phyloP scores from a whole-genome alignment of 2,888 invertebrate species.

The Yponomeuta evonymella region DNA sequence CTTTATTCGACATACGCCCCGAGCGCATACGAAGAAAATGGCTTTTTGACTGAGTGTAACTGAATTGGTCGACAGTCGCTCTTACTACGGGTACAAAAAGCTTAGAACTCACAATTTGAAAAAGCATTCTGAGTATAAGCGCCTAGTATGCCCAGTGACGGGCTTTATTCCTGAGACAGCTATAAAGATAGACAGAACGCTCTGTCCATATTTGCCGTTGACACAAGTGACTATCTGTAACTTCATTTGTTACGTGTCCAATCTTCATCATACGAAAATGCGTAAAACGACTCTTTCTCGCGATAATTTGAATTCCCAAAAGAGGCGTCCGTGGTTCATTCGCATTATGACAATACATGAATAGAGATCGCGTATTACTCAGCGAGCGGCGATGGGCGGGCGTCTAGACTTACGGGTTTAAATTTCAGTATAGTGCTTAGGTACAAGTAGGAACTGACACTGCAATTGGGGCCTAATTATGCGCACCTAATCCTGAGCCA shows the following conservation, averaged over 20 bases:
- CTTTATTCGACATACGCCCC: background rate
- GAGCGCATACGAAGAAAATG: too few relatives aligned
- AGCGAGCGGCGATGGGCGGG: constrained; percentile 20
- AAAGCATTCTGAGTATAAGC: too few relatives aligned
- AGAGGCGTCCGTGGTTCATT: background rate
- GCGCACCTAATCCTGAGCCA: too few relatives aligned
- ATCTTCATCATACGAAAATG: background rate
- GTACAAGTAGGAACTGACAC: background rate
- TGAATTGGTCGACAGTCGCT: too few relatives aligned
- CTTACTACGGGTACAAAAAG: too few relatives aligned
- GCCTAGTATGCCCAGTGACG: too few relatives aligned
- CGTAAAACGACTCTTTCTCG: background rate
- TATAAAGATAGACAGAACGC: too few relatives aligned
- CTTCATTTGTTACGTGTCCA: background rate
- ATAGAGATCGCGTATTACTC: constrained; percentile 39
- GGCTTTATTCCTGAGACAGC: too few relatives aligned
- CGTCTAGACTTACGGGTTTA: constrained; percentile 29
- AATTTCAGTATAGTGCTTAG: background rate
- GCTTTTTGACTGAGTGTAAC: too few relatives aligned
- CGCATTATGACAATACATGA: constrained; percentile 29
- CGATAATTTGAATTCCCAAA: constrained; percentile 14
- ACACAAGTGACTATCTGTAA: background rate
- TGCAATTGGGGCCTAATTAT: too few relatives aligned
- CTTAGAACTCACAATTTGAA: too few relatives aligned
- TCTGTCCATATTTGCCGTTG: too few relatives aligned